phyloP scores from a whole-genome alignment of 2,797 vertebrate species.

The Platalea minor region DNA sequence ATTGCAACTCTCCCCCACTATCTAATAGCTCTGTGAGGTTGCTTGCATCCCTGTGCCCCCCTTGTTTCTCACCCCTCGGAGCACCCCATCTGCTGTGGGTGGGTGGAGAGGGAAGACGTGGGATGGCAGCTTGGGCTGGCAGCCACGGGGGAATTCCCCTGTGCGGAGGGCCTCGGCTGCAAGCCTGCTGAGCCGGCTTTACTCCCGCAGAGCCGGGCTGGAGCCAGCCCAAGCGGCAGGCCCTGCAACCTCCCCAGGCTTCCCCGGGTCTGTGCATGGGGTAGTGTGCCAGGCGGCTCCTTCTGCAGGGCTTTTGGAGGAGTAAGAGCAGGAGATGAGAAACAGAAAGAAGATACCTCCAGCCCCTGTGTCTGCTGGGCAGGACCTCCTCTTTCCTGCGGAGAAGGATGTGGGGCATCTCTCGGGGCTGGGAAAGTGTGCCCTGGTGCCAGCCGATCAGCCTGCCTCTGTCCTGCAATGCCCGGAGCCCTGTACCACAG shows the following conservation, averaged over 20 bases:
- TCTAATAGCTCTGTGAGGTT: neutral
- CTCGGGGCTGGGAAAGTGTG: neutral
- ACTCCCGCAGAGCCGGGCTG: neutral
- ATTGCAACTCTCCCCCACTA: neutral
- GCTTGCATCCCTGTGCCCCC: neutral
- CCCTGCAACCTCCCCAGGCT: neutral
- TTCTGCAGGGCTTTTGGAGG: neutral
- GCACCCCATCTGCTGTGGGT: accelerated
- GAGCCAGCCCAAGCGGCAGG: neutral
- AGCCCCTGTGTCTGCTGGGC: neutral
- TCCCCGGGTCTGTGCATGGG: neutral
- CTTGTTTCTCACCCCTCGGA: neutral
- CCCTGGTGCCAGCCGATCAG: neutral
- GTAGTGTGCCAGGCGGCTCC: neutral
- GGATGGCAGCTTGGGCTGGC: neutral
- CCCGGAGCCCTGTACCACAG: neutral
- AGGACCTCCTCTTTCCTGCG: neutral
- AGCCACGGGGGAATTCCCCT: neutral
- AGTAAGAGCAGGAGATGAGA: neutral
- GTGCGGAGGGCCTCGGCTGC: neutral
- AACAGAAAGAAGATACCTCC: neutral
- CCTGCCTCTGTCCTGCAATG: neutral
- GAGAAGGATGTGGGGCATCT: neutral
- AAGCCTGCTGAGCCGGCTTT: constrained; percentile 1
- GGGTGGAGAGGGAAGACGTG: neutral